phyloP scores from a whole-genome alignment of 2,888 invertebrate species.

The Villa cingulata region DNA sequence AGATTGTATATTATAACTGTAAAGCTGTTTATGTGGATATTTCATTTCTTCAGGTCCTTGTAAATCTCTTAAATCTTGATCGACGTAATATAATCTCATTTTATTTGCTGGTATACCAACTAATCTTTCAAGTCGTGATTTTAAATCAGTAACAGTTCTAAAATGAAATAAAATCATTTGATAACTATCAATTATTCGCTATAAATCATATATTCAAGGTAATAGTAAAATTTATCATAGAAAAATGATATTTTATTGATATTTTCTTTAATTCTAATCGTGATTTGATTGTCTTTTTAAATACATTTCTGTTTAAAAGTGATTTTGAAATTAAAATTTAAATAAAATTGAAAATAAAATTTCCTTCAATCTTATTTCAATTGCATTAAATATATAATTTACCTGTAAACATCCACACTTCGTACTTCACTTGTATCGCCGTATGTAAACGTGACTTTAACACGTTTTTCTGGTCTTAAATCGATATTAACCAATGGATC shows the following conservation, averaged over 20 bases:
- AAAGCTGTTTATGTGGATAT: constrained; percentile 75
- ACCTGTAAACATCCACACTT: constrained; percentile 60
- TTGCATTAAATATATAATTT: constrained; percentile 8
- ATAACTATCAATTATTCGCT: no score
- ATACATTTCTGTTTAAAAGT: no score
- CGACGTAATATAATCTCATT: constrained; percentile 81
- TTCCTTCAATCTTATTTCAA: no score
- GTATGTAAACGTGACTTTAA: constrained; percentile 72
- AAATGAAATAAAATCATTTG: constrained; percentile 21
- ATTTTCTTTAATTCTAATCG: no score
- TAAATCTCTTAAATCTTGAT: constrained; percentile 58
- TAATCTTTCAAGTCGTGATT: constrained; percentile 62
- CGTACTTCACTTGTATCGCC: constrained; percentile 60
- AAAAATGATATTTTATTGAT: no score
- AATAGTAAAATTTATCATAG: no score
- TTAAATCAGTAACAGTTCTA: constrained; percentile 69
- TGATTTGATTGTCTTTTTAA: no score
- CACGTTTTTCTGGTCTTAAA: constrained; percentile 71
- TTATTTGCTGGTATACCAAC: constrained; percentile 69
- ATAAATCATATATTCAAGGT: no score
- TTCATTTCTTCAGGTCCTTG: constrained; percentile 81
- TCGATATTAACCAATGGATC: constrained; percentile 82
- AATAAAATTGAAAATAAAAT: no score
- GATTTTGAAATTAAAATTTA: no score
- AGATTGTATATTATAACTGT: constrained; percentile 78